Base-by-base conservation (phyloP, 2,113 vertebrate genomes). In the Falcunculus frontatus region DNA sequence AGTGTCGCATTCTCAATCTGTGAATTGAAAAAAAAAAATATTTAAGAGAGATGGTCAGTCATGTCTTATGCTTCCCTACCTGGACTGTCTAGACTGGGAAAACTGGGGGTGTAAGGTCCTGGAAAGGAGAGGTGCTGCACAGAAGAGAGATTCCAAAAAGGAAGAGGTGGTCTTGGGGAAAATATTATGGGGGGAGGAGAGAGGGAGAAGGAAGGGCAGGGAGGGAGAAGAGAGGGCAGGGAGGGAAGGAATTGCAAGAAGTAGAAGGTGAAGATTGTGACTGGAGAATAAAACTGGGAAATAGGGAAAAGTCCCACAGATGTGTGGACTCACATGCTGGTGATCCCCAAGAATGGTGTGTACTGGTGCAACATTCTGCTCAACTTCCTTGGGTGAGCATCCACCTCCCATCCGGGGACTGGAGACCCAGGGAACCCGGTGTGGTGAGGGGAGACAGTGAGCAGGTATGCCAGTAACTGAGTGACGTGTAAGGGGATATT, bases 401-500 rank as follows among this genome's bases (percentile, higher is more conserved):
- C 16, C 30, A 20, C 16, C 4, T 50, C 16, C 7, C 1, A 1
- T 3, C 1, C 33, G 33, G 32, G 26, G 9, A 23, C n/a, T 42
- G 53, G 44, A 80, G n/a, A 56, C 0, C 2, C 3, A 50, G 8
- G 15, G 33, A 78, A 30, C 9, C 22, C 1, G 0, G 4, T 44
- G 16, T 19, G 9, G 5, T 1, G 1, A 0, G 1, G 7, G 12
- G 4, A 67, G 4, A 21, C 18, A 60, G 13, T 4, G 26, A 88
- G 42, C 2, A 27, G 22, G 7, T 39, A 5, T 33, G 26, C 14
- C 22, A 63, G 15, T 23, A 75, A 53, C 7, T 3, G 5, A 41
- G 29, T 6, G 5, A 26, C 7, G 5, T 63, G 7, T 33, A 46
- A 68, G 6, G 21, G 7, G 52, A n/a, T 56, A 19, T 53, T 25